Conservation (phyloP, 2,888 invertebrate species). For the Bedellia somnulentella region DNA sequence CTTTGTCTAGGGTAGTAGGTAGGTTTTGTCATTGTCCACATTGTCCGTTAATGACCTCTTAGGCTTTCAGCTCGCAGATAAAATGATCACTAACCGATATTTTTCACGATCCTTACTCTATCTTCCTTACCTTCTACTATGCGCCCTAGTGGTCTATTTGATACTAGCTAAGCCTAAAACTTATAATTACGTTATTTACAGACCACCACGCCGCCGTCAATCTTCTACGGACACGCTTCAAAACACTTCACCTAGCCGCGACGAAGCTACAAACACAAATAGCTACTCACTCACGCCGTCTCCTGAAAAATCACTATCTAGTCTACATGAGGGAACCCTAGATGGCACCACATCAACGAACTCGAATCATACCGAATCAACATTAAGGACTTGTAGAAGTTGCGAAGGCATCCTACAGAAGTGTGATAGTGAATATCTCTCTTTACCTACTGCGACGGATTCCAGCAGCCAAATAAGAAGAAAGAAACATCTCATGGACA, state of each 20-base stretch:
- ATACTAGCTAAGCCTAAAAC: background rate
- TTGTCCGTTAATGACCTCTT: no score
- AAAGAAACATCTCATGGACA: constrained; percentile 82
- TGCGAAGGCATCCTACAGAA: constrained; percentile 65
- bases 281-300: constrained; percentile 32
- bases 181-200: constrained; percentile 19
- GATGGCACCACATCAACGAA: constrained; percentile 41
- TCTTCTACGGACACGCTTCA: constrained; percentile 26
- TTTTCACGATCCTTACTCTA: no score
- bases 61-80: no score
- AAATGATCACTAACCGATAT: no score
- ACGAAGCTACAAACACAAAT: constrained; percentile 42
- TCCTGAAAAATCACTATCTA: constrained; percentile 42
- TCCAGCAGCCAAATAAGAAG: constrained; percentile 64
- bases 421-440: constrained; percentile 54
- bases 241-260: constrained; percentile 41
- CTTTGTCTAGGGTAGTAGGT: no score
- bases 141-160: background rate
- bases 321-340: constrained; percentile 42
- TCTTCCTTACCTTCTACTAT: no score
- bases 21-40: no score
- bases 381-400: constrained; percentile 57
- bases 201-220: constrained; percentile 49
- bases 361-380: constrained; percentile 27
- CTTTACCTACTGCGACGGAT: constrained; percentile 60